A percentile compares a stretch with the other conserved stretches of the same genome.
Conservation (phyloP, 2,888 invertebrate species). For the Piscicola geometra region DNA sequence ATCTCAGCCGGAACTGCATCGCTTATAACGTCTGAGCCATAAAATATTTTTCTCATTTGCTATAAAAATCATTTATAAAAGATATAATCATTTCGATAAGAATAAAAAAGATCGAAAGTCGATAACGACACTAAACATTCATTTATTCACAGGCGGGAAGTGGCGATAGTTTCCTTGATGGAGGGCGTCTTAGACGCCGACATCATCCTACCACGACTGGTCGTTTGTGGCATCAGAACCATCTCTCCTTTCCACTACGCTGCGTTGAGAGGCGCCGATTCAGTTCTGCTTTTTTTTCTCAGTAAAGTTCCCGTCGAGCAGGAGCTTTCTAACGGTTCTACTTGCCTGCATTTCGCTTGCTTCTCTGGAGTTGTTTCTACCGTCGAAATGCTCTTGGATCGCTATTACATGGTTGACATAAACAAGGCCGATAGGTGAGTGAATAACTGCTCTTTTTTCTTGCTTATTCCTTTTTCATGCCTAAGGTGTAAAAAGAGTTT, state of each 20-base stretch:
- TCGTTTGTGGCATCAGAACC: conserved; percentile 41
- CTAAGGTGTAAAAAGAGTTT: too few species aligned
- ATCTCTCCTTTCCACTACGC: conserved; percentile 42
- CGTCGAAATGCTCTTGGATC: conserved; percentile 38
- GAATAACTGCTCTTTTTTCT: too few species aligned
- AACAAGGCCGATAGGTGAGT: conserved; percentile 40
- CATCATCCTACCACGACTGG: conserved; percentile 38
- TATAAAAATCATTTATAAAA: too few species aligned
- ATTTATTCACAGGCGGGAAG: not conserved
- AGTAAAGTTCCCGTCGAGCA: conserved; percentile 39
- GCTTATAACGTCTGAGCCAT: conserved; percentile 28
- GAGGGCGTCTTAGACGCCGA: conserved; percentile 26
- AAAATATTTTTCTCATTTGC: too few species aligned
- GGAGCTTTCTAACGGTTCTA: conserved; percentile 37
- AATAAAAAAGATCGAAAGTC: too few species aligned
- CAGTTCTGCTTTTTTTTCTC: conserved; percentile 36
- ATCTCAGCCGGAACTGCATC: conserved; percentile 3
- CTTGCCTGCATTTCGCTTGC: conserved; percentile 42
- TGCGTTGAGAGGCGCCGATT: conserved; percentile 40
- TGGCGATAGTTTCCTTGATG: conserved; percentile 25
- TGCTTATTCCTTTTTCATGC: too few species aligned
- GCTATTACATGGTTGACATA: conserved; percentile 40
- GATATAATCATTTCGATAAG: too few species aligned
- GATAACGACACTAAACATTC: too few species aligned
- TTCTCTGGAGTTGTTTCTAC: conserved; percentile 40